phyloP scores from a whole-genome alignment of 2,888 invertebrate genomes.

The Drosophila neutralis region DNA sequence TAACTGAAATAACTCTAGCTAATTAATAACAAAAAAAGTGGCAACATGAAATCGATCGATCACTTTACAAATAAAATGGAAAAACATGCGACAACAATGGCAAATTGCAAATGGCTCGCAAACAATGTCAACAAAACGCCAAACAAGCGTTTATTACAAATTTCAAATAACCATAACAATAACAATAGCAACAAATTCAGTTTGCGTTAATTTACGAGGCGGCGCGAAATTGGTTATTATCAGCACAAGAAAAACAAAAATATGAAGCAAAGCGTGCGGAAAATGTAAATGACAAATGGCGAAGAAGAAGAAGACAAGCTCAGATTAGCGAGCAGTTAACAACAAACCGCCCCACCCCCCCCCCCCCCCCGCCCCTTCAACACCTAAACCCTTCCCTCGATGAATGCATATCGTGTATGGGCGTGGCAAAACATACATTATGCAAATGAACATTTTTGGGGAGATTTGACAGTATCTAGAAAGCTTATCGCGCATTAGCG shows the following conservation, averaged over 20 bases:
- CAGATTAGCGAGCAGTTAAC: constrained; percentile 13
- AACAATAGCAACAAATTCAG: constrained; percentile 20
- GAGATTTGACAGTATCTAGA: constrained; percentile 35
- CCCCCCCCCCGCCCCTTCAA: neutral
- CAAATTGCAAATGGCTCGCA: constrained; percentile 9
- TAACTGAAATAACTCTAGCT: neutral
- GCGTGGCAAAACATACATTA: constrained; percentile 34
- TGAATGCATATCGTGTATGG: constrained; percentile 12
- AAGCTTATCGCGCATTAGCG: constrained; percentile 49
- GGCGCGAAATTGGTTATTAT: constrained; percentile 48
- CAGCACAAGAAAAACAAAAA: constrained; percentile 19
- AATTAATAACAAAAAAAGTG: neutral
- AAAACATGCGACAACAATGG: constrained; percentile 24
- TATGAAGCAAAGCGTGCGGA: constrained; percentile 31
- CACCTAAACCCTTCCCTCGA: neutral
- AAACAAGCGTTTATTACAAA: constrained; percentile 39
- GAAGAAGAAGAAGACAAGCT: neutral
- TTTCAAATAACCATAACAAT: constrained; percentile 11
- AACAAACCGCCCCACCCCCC: neutral
- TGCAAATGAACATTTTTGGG: constrained; percentile 46
- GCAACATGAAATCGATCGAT: constrained; percentile 13
- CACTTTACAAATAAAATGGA: neutral
- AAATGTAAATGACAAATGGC: constrained; percentile 55
- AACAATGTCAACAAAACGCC: constrained; percentile 29
- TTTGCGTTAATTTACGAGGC: constrained; percentile 46